phyloP scores from a whole-genome alignment of 2,888 invertebrate genomes.

The Trichogramma dendrolimi region DNA sequence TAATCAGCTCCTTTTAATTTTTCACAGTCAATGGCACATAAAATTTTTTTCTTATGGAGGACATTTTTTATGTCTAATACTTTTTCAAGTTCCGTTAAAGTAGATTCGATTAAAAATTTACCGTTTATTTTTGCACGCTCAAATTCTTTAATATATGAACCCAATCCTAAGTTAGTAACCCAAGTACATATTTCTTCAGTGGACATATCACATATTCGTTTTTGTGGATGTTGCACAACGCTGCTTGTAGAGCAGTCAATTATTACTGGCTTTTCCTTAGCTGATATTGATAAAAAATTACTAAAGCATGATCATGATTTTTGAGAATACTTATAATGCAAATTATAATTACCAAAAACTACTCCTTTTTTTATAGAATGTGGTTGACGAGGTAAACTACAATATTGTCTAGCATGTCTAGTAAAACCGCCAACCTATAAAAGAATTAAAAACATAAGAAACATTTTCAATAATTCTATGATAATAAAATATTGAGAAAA shows the following conservation, averaged over 20 bases:
- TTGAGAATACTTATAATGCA: not conserved
- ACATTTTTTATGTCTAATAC: conserved; percentile 78
- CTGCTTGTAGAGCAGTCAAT: conserved; percentile 52
- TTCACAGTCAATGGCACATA: conserved; percentile 51
- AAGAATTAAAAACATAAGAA: not conserved
- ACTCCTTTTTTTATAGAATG: conserved; percentile 61
- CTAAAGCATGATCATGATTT: not conserved
- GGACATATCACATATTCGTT: conserved; percentile 76
- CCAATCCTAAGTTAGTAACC: conserved; percentile 73
- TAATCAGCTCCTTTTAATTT: conserved; percentile 42
- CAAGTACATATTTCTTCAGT: conserved; percentile 76
- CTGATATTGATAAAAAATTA: conserved; percentile 49
- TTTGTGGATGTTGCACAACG: conserved; percentile 34
- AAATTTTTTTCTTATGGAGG: conserved; percentile 88
- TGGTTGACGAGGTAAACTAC: conserved; percentile 69
- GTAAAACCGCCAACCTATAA: conserved; percentile 48
- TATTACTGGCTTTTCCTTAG: conserved; percentile 61
- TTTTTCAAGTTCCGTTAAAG: conserved; percentile 81
- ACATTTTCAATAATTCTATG: not conserved
- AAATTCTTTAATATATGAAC: conserved; percentile 73
- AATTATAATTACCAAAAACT: conserved; percentile 65
- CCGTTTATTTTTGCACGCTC: conserved; percentile 80
- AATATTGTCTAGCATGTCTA: conserved; percentile 61
- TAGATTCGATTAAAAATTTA: conserved; percentile 73
- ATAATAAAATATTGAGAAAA: not conserved